Evolutionary conservation across 2,797 vertebrate species (phyloP), one percentile per base, ranked within the genome.

Genomic region (Anguilla anguilla): DNA sequence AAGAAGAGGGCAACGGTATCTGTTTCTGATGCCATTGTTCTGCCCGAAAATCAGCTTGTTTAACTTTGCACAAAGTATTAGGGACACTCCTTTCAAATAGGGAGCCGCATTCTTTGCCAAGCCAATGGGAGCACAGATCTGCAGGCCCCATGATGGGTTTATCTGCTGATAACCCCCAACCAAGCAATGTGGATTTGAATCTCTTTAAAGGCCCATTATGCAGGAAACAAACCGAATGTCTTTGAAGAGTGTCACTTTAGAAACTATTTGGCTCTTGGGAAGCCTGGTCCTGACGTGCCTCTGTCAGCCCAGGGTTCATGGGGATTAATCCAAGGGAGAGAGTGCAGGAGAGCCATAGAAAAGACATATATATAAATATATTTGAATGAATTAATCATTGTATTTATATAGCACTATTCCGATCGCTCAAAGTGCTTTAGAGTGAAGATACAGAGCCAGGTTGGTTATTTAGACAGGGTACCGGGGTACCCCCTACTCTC

Each of bases 221-320:
- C 87, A 86, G 57, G 86, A 90, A 88, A 90, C 86, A 90, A 90
- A 83, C 81, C 83, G 84, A 72, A 82, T 84, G 84, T 91, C 90
- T 92, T 91, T 91, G 90, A 92, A 92, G 90, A 92, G 91, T 90
- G 90, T 88, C 89, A 87, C 87, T 89, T 90, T 88, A 86, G 89
- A 89, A 90, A 84, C 89, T 88, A 85, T 87, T 90, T 89, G 90
- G 89, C 90, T 88, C 87, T 88, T 89, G 90, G 88, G 91, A 92
- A 91, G 90, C 90, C 88, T 46, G 39, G 81, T 87, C 86, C 83
- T 67, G 85, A 39, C 19, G 74, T 69, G 46, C 46, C 49, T 74
- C 86, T 88, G 39, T 49, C 86, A 89, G 87, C 69, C 85, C 69
- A 59, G 6, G n/a, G 28, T 22, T 91, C 85, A 88, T 82, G 43